Evolutionary conservation across 2,113 vertebrate species (phyloP).

Genomic region (Chrysemys picta): DNA sequence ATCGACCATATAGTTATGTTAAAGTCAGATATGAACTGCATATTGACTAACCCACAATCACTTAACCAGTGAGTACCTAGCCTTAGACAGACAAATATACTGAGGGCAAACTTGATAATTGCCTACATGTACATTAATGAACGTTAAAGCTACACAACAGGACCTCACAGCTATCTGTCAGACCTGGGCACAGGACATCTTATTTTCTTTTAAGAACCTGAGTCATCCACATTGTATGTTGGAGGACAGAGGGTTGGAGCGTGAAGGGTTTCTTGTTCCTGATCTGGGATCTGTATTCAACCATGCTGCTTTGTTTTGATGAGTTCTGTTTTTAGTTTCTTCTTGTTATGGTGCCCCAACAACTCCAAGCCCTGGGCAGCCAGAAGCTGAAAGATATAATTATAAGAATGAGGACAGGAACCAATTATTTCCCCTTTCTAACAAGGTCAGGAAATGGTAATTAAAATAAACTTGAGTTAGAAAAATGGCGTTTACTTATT

Average conservation of each 20-base stretch:
- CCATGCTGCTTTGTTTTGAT: not conserved
- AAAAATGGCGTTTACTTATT: not conserved
- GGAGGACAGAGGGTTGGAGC: not conserved
- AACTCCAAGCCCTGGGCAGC: not conserved
- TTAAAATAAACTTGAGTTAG: conserved; percentile 33
- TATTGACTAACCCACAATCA: not conserved
- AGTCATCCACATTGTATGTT: not conserved
- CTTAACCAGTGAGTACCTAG: not conserved
- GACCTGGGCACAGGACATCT: not conserved
- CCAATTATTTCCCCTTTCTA: conserved; percentile 49
- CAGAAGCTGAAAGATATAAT: conserved; percentile 20
- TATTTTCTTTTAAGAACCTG: not conserved
- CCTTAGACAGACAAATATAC: not conserved
- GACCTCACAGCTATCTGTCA: not conserved
- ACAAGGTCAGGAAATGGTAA: conserved; percentile 5
- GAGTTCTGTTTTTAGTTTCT: conserved; percentile 29
- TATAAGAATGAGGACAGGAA: conserved; percentile 24
- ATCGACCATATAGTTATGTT: not conserved
- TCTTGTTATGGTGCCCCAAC: conserved; percentile 14
- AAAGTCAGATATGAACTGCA: not conserved
- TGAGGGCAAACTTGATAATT: not conserved
- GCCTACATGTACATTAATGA: not conserved
- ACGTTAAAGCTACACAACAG: not conserved
- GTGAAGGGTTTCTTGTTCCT: not conserved
- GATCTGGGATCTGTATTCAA: not conserved